These are phyloP conservation scores for Dryobotodes eremita DNA, from an alignment of 2,888 invertebrate genomes.

Conservation along the genomic window DNA sequence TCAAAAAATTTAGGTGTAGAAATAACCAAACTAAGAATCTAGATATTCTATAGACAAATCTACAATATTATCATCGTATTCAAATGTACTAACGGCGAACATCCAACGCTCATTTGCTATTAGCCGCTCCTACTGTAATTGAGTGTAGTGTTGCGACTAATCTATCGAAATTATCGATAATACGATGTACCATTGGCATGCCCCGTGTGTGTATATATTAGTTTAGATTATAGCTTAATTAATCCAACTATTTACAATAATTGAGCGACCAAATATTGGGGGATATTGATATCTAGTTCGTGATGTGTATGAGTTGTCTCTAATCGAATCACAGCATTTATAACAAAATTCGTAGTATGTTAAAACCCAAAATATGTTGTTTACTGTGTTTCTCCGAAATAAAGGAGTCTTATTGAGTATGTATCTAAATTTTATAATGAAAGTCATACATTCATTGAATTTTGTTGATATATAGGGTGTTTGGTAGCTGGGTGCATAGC, in stretches of 20 bases:
- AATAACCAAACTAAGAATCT: neutral
- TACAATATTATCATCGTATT: conserved; percentile 45
- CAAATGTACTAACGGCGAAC: conserved; percentile 49
- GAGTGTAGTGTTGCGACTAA: conserved; percentile 63
- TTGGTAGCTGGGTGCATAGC: too few species aligned
- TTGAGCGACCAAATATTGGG: neutral
- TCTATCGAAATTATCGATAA: conserved; percentile 53
- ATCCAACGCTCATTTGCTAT: conserved; percentile 57
- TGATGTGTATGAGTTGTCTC: neutral
- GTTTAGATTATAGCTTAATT: conserved; percentile 26
- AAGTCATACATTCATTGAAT: neutral
- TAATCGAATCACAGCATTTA: neutral
- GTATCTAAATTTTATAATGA: too few species aligned
- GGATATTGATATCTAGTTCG: neutral
- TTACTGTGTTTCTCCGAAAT: neutral
- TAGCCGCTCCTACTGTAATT: conserved; percentile 68
- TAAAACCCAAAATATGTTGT: neutral
- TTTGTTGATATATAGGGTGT: too few species aligned
- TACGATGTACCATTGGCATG: conserved; percentile 16
- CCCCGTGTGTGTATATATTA: conserved; percentile 12
- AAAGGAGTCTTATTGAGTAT: neutral
- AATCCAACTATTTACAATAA: conserved; percentile 18
- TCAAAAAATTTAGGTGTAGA: neutral
- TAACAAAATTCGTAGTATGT: neutral
- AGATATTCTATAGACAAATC: conserved; percentile 22